Percentiles rank a stretch among this genome's conserved stretches.
Evolutionary conservation across 2,888 invertebrate species (phyloP).

Genomic region (Lasioglossum marginatum): DNA sequence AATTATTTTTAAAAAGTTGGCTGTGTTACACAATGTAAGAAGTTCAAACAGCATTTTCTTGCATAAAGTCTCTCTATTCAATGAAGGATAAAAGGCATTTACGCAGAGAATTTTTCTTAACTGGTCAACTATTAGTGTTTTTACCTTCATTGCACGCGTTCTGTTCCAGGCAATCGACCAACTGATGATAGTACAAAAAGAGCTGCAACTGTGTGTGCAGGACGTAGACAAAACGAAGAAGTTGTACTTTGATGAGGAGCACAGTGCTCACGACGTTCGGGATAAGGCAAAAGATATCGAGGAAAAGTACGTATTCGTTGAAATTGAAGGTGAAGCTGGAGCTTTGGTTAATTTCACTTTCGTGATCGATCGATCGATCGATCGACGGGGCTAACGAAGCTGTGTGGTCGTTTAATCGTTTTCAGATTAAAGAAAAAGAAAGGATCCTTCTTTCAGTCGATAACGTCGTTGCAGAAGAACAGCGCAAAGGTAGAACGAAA

Average conservation of each 20-base stretch:
- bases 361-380: conserved; percentile 60
- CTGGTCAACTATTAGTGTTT: neutral
- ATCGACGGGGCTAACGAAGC: conserved; percentile 58
- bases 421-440: conserved; percentile 96
- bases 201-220: conserved; percentile 93
- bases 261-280: conserved; percentile 96
- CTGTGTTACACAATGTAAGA: too few relatives aligned
- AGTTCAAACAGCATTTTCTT: too few relatives aligned
- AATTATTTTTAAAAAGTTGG: too few relatives aligned
- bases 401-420: neutral
- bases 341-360: conserved; percentile 31
- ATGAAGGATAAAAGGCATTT: too few relatives aligned
- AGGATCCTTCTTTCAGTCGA: conserved; percentile 97
- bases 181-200: conserved; percentile 94
- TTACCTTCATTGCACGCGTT: neutral
- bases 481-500: conserved; percentile 93
- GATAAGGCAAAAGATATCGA: conserved; percentile 98
- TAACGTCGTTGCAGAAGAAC: conserved; percentile 97
- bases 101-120: too few relatives aligned
- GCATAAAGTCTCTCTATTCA: too few relatives aligned
- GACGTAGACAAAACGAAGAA: conserved; percentile 98
- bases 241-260: conserved; percentile 97
- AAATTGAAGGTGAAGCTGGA: neutral
- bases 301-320: conserved; percentile 89
- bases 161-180: conserved; percentile 90